Conservation (phyloP, 2,888 invertebrate species). For the Teleogryllus oceanicus region DNA sequence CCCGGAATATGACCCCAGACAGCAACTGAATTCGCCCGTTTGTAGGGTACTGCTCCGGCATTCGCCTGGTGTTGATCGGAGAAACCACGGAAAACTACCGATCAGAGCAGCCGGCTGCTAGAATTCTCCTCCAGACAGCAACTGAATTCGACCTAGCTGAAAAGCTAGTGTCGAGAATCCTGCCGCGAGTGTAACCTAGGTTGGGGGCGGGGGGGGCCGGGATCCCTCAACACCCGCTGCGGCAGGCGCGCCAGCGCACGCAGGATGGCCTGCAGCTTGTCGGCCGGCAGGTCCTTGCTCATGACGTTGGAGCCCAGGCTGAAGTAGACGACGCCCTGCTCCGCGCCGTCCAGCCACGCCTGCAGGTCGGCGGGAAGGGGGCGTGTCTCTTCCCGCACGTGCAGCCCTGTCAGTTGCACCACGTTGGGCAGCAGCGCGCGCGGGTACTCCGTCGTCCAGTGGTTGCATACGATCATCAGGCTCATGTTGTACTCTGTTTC, state of each 20-base stretch:
- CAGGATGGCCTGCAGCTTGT: neutral
- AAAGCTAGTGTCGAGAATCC: no score
- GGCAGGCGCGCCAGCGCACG: neutral
- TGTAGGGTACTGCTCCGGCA: no score
- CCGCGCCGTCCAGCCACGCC: neutral
- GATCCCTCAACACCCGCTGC: no score
- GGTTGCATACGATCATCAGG: conserved; percentile 37
- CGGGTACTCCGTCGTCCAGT: conserved; percentile 28
- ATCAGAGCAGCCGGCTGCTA: no score
- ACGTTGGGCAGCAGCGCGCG: conserved; percentile 37
- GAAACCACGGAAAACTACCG: no score
- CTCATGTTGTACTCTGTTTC: conserved; percentile 36
- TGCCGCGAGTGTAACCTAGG: no score
- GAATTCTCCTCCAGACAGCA: no score
- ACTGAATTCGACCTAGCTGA: no score
- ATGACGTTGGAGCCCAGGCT: conserved; percentile 3
- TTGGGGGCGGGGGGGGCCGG: no score
- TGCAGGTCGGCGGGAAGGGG: conserved; percentile 10
- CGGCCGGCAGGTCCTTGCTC: neutral
- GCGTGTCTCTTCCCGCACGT: conserved; percentile 23
- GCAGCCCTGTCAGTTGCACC: conserved; percentile 34
- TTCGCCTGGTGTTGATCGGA: no score
- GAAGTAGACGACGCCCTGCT: neutral
- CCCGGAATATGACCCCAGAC: no score
- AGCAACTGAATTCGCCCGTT: no score